Evolutionary conservation across 2,797 vertebrate genomes (phyloP).

Genomic region (Alfaro cultratus): DNA sequence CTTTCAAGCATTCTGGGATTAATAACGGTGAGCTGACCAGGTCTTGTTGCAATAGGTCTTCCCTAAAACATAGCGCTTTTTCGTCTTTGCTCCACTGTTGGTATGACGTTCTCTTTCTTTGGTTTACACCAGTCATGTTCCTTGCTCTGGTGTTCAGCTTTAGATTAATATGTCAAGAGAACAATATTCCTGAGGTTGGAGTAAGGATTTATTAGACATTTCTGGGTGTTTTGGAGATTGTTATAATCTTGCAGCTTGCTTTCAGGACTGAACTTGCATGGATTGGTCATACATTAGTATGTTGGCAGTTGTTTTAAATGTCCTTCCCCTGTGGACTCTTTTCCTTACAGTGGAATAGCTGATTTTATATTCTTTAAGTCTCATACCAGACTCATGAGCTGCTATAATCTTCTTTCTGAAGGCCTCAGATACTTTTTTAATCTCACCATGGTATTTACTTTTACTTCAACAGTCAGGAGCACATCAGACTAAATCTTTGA

Average conservation of each 20-base stretch:
- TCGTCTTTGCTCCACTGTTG: background rate
- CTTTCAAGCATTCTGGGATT: background rate
- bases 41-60: background rate
- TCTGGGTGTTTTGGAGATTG: background rate
- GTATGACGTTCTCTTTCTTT: background rate
- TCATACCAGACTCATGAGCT: background rate
- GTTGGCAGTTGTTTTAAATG: background rate
- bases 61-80: background rate
- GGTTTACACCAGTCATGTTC: background rate
- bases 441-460: background rate
- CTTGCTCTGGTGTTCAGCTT: background rate
- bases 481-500: background rate
- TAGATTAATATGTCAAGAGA: background rate
- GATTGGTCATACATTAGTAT: background rate
- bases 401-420: background rate
- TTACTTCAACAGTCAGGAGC: background rate
- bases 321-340: background rate
- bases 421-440: background rate
- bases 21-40: background rate
- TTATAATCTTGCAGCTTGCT: background rate
- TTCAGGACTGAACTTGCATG: background rate
- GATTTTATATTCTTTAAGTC: background rate
- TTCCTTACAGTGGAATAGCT: background rate
- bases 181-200: background rate
- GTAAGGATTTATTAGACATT: background rate